These are phyloP conservation scores for Argopecten irradians DNA, from an alignment of 1,140 invertebrate genomes.

Conservation along the genomic window DNA sequence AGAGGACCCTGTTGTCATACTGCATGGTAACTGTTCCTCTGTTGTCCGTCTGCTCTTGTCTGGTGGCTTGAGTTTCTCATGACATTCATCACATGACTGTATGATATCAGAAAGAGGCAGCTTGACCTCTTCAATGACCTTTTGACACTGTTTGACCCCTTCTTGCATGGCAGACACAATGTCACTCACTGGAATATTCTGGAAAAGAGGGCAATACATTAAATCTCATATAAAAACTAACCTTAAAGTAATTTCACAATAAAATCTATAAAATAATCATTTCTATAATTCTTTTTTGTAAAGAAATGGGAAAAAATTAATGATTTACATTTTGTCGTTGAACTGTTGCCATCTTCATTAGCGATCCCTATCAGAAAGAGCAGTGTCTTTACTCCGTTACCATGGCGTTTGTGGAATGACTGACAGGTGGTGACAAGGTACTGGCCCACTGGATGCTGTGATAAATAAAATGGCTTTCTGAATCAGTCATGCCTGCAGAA, in stretches of 20 bases:
- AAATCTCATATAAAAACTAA: too few species aligned
- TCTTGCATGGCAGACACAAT: background rate
- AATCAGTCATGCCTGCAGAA: too few species aligned
- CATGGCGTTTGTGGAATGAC: background rate
- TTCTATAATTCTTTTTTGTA: background rate
- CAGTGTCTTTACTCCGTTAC: background rate
- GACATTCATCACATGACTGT: background rate
- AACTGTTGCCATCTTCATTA: background rate
- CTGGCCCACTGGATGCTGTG: background rate
- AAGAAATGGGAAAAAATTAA: background rate
- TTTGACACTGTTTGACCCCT: slow-evolving; percentile 2
- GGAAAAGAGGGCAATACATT: background rate
- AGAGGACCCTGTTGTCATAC: background rate
- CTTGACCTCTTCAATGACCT: background rate
- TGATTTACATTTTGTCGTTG: background rate
- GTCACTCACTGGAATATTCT: background rate
- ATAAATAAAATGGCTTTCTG: background rate
- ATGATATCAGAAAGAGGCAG: background rate
- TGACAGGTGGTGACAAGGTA: slow-evolving; percentile 7
- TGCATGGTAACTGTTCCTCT: background rate
- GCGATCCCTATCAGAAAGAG: background rate
- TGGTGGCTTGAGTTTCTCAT: background rate
- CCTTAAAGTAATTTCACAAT: too few species aligned
- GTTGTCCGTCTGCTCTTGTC: background rate
- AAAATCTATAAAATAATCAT: too few species aligned